Percentiles rank a stretch among this genome's conserved stretches.
Conservation (phyloP, 1,140 invertebrate genomes). For the Drosophila ohnishii region DNA sequence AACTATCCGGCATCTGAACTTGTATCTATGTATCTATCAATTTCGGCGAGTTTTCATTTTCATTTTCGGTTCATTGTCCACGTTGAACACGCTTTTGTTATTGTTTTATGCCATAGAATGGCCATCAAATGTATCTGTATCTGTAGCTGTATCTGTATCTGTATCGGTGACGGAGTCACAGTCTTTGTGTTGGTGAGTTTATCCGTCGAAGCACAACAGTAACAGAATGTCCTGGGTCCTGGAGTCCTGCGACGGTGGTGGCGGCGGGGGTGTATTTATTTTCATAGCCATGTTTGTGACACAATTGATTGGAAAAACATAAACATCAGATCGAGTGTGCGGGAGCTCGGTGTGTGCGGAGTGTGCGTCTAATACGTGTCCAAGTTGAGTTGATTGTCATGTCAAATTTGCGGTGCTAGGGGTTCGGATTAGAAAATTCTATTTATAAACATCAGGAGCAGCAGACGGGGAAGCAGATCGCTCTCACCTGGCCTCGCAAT, state of each 20-base stretch:
- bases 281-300: conserved; percentile 61
- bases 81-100: conserved; percentile 42
- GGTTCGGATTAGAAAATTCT: conserved; percentile 55
- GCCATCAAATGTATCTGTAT: conserved; percentile 52
- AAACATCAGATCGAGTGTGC: conserved; percentile 45
- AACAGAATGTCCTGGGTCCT: conserved; percentile 34
- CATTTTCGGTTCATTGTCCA: conserved; percentile 41
- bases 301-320: conserved; percentile 75
- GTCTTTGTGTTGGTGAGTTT: conserved; percentile 32
- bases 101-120: conserved; percentile 59
- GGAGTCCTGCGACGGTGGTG: conserved; percentile 1
- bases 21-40: conserved; percentile 47
- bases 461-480: conserved; percentile 3
- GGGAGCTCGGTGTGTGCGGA: conserved; percentile 5
- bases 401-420: conserved; percentile 57
- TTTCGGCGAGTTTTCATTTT: conserved; percentile 42
- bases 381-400: conserved; percentile 65
- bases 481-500: conserved; percentile 47
- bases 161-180: conserved; percentile 9
- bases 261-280: conserved; percentile 50
- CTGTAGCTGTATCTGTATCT: neutral
- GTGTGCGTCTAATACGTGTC: conserved; percentile 44
- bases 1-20: conserved; percentile 26
- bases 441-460: conserved; percentile 50
- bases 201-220: conserved; percentile 46